Conservation (phyloP, 2,797 vertebrate species). For the Bradypodion ventrale region DNA sequence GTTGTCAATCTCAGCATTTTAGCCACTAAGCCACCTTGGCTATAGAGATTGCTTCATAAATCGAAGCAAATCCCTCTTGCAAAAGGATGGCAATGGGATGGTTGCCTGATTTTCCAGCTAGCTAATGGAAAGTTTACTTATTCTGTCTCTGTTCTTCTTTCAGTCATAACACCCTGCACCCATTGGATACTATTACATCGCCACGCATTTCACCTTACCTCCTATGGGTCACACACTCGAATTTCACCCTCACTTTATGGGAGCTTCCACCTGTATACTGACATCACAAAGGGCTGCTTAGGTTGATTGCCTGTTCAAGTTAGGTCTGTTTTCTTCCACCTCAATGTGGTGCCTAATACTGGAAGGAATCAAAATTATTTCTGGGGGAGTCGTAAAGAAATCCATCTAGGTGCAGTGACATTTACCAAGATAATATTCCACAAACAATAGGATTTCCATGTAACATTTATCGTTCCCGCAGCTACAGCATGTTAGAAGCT, state of each 20-base stretch:
- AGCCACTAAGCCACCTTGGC: no score
- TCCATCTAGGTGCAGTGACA: not conserved
- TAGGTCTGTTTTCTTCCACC: not conserved
- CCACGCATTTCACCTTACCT: not conserved
- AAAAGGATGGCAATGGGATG: no score
- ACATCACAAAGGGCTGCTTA: not conserved
- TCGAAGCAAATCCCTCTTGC: no score
- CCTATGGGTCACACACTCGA: not conserved
- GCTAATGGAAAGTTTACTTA: no score
- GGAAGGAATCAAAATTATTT: not conserved
- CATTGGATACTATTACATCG: no score
- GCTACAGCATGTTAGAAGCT: not conserved
- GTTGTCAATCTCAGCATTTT: no score
- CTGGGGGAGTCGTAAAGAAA: not conserved
- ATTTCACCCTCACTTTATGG: not conserved
- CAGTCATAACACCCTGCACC: not conserved
- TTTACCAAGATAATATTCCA: not conserved
- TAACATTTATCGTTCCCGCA: conserved; percentile 13
- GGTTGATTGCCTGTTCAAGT: not conserved
- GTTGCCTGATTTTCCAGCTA: no score
- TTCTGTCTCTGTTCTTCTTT: not conserved
- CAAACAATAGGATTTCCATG: conserved; percentile 5
- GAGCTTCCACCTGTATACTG: not conserved
- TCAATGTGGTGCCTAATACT: not conserved
- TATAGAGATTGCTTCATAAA: no score